phyloP scores from a whole-genome alignment of 2,888 invertebrate species.

The Lysandra bellargus region DNA sequence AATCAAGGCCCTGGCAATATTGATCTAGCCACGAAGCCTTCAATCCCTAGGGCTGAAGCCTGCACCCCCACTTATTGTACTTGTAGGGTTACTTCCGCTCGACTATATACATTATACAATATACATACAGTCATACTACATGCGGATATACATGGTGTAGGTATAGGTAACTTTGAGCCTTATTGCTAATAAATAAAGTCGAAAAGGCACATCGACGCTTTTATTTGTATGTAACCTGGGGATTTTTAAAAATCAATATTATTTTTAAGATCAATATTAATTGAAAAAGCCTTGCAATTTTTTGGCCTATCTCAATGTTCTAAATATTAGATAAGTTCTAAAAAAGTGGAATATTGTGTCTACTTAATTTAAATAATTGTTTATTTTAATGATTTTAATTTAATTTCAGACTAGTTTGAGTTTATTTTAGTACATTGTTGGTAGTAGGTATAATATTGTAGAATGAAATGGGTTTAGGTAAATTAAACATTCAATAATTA shows the following conservation, averaged over 20 bases:
- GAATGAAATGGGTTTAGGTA: too few relatives aligned
- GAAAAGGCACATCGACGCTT: too few relatives aligned
- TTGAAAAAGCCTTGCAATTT: not conserved
- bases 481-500: too few relatives aligned
- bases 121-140: not conserved
- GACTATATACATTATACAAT: not conserved
- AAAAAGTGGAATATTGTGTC: not conserved
- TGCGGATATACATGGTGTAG: too few relatives aligned
- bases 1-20: not conserved
- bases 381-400: not conserved
- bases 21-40: not conserved
- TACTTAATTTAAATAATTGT: not conserved
- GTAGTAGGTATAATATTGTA: too few relatives aligned
- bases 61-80: not conserved
- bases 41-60: slow-evolving; percentile 7
- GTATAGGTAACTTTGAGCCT: not conserved
- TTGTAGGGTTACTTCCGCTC: slow-evolving; percentile 9
- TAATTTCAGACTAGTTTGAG: not conserved
- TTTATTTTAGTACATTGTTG: not conserved
- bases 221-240: too few relatives aligned
- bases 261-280: too few relatives aligned
- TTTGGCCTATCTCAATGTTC: not conserved
- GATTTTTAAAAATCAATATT: too few relatives aligned
- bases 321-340: not conserved
- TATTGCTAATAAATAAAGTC: not conserved